Percentiles rank a stretch among this genome's conserved stretches.
These are phyloP conservation scores for Gonocerus acuteangulatus DNA, from an alignment of 2,888 invertebrate genomes.

Conservation along the genomic window DNA sequence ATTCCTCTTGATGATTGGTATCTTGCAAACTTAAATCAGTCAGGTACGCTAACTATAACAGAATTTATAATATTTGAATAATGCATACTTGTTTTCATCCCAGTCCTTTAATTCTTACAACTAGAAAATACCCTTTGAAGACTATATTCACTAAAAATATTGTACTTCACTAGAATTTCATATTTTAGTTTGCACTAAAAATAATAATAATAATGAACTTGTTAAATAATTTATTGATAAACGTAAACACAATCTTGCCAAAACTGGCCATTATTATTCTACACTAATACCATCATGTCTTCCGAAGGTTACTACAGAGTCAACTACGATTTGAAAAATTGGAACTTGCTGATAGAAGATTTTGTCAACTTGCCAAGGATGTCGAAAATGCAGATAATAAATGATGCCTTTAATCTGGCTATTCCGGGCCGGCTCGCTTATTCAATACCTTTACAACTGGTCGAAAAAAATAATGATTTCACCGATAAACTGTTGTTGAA, in stretches of 20 bases:
- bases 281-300: too few species aligned
- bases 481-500: constrained; percentile 63
- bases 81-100: not conserved
- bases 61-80: too few species aligned
- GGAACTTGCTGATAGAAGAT: constrained; percentile 59
- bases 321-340: constrained; percentile 62
- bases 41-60: constrained; percentile 46
- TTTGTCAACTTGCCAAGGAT: constrained; percentile 52
- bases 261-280: too few species aligned
- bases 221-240: too few species aligned
- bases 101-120: too few species aligned
- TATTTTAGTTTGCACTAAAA: too few species aligned
- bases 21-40: constrained; percentile 63
- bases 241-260: too few species aligned
- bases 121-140: too few species aligned
- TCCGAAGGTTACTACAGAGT: constrained; percentile 55
- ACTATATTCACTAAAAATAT: too few species aligned
- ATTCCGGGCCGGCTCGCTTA: constrained; percentile 53
- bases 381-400: constrained; percentile 63
- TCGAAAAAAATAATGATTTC: constrained; percentile 55
- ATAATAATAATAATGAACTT: too few species aligned
- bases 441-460: constrained; percentile 55
- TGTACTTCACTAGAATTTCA: too few species aligned
- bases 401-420: constrained; percentile 63
- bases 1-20: constrained; percentile 55